Conservation (phyloP, 2,113 vertebrate species). For the Peromyscus californicus region DNA sequence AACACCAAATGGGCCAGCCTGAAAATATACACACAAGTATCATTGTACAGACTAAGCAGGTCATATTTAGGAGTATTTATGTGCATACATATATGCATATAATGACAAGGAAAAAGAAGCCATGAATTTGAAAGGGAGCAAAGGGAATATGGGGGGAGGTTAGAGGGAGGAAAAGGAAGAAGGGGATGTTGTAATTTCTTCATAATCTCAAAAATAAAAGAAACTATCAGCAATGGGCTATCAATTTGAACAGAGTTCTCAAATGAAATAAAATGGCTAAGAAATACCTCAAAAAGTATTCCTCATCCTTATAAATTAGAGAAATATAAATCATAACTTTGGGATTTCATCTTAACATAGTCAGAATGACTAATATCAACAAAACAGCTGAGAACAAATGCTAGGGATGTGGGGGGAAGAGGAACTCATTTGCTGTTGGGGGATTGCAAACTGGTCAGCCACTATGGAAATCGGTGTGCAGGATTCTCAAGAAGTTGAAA, state of each 20-base stretch:
- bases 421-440: neutral
- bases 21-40: no score
- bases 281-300: neutral
- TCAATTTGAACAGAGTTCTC: neutral
- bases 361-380: neutral
- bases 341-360: neutral
- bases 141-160: no score
- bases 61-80: no score
- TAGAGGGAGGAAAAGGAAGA: no score
- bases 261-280: neutral
- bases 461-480: neutral
- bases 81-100: no score
- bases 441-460: neutral
- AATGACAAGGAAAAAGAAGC: no score
- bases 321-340: neutral
- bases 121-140: no score
- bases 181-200: neutral
- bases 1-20: no score
- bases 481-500: neutral
- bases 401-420: neutral
- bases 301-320: neutral
- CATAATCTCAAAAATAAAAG: neutral
- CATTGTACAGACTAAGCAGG: no score
- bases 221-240: neutral
- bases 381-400: neutral